These are phyloP conservation scores for Mormoops blainvillei DNA, from an alignment of 2,113 vertebrate genomes.

Conservation along the genomic window DNA sequence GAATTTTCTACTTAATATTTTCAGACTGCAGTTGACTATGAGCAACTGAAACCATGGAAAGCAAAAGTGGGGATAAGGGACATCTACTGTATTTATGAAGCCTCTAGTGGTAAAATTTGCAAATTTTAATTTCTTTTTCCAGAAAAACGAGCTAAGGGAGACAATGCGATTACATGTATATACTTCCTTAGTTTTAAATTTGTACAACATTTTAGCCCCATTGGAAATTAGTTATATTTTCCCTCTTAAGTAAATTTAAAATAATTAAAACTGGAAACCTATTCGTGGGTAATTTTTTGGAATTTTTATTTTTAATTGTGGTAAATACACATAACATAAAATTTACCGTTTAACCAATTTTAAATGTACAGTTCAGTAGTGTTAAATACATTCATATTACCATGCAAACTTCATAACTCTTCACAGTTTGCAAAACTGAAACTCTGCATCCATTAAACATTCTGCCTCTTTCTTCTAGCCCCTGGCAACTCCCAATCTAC, in stretches of 20 bases:
- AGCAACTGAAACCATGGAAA: not conserved
- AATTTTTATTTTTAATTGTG: not conserved
- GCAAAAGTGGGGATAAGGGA: not conserved
- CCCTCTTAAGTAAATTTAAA: not conserved
- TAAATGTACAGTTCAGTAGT: not conserved
- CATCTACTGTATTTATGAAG: not conserved
- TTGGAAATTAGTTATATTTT: not conserved
- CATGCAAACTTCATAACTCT: not conserved
- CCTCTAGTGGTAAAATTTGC: conserved; percentile 18
- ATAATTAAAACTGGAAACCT: not conserved
- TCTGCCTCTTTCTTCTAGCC: not conserved
- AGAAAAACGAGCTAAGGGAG: not conserved
- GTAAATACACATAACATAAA: not conserved
- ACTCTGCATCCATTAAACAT: not conserved
- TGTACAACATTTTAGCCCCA: not conserved
- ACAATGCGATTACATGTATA: not conserved
- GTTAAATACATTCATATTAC: not conserved
- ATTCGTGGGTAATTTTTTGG: not conserved
- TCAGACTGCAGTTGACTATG: no score
- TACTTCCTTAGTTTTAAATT: not conserved
- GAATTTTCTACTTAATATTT: no score
- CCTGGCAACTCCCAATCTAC: not conserved
- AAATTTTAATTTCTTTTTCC: conserved; percentile 24
- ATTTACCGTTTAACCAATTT: not conserved
- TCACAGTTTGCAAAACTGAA: not conserved